Base-by-base conservation (phyloP, 2,888 invertebrate species). In the Agriopis aurantiaria region DNA sequence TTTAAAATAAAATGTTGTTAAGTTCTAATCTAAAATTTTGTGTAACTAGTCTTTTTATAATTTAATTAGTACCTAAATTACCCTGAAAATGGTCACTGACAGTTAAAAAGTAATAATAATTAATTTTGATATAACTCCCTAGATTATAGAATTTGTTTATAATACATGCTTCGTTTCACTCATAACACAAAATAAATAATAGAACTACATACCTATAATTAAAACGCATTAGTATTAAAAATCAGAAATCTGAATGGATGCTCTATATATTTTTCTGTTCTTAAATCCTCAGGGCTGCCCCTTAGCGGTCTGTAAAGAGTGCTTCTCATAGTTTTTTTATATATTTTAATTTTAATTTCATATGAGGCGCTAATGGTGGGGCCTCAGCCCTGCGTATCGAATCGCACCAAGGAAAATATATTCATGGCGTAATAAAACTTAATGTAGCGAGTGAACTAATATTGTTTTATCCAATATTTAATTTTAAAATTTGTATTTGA, bases 311-410 rank as follows among this genome's bases (percentile, higher is more conserved):
- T 90, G 90, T 91, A 79, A 89, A 94, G 92, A 87, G 93, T 91
- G 83, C 93, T 93, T 88, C 80, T 84, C 84, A 88, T 82, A 88
- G 87, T 89, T 93, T 93, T n/a, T 93, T 93, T 93, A 91, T 93
- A 91, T 93, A 93, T 94, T 93, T 94, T 93, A 93, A 93, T 93
- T 94, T 94, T 92, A 93, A 93, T 93, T 93, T 94, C 92, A 94
- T 93, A 93, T 93, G 92, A 90, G 87, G 92, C 88, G 92, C 88
- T 94, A 93, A 93, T 94, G 91, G 93, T 86, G 84, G 89, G 87
- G 82, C 89, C 85, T 81, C 92, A 92, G 92, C 93, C 92, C 92
- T 91, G 93, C 94, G 91, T 91, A 87, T 87, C 93, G 91, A 93
- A 93, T 93, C 87, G 88, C 81, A 79, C 85, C 85, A 84, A 87